phyloP scores from a whole-genome alignment of 2,113 vertebrate species.

The Pygoscelis antarcticus region DNA sequence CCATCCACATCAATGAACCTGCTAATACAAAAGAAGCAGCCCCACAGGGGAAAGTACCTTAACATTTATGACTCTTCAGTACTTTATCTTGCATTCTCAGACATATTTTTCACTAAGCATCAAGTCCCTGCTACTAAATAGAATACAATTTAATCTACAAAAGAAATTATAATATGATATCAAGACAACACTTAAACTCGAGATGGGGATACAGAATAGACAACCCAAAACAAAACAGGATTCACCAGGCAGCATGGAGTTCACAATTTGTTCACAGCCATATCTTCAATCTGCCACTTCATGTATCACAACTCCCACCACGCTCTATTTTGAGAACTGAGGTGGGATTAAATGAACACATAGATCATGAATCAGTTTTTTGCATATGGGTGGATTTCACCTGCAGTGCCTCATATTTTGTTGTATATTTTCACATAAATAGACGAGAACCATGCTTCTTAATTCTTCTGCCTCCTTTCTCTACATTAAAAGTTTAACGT shows the following conservation, averaged over 20 bases:
- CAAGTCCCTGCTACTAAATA: neutral
- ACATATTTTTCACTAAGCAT: neutral
- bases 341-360: constrained; percentile 48
- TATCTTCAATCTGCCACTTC: constrained; percentile 58
- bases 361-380: constrained; percentile 51
- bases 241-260: constrained; percentile 13
- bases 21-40: neutral
- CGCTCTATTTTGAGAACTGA: constrained; percentile 33
- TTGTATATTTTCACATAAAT: neutral
- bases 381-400: constrained; percentile 34
- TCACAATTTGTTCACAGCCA: constrained; percentile 53
- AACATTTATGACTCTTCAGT: neutral
- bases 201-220: neutral
- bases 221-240: constrained; percentile 25
- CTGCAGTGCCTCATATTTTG: constrained; percentile 20
- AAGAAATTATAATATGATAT: neutral
- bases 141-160: neutral
- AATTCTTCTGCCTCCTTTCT: neutral
- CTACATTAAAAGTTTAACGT: neutral
- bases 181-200: neutral
- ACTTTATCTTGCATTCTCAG: neutral
- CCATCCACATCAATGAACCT: neutral
- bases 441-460: neutral
- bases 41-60: neutral
- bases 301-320: constrained; percentile 57